Evolutionary conservation across 2,888 invertebrate genomes (phyloP), one percentile per base, ranked within the genome.

Genomic region (Acholoe squamosa): DNA sequence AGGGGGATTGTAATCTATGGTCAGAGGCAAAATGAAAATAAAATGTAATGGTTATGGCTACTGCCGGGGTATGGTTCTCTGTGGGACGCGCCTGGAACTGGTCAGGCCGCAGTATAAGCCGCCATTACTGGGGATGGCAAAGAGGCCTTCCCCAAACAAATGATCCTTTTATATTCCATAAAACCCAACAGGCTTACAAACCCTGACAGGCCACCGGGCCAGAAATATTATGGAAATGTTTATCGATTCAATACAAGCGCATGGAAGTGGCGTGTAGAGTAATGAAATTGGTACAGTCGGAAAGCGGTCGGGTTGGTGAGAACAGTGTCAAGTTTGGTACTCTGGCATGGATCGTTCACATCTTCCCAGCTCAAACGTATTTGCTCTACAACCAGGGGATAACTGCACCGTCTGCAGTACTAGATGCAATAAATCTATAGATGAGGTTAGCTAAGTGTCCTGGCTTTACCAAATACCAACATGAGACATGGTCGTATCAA

Each of bases 51-150:
- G 67, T 67, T 22, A 67, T n/a, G 7, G 67, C 67, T 22, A 67
- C 67, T 67, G n/a, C 7, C n/a, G n/a, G n/a, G n/a, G n/a, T n/a
- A n/a, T n/a, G n/a, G n/a, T n/a, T n/a, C n/a, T 25, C 67, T 25
- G 67, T 25, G 14, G 14, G 16, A 16, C n/a, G n/a, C n/a, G 54
- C 54, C 54, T 54, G 12, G 67, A 67, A 7, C 67, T 16, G 22
- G 22, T 67, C 67, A 67, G n/a, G n/a, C n/a, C n/a, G n/a, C n/a
- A n/a, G n/a, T 67, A n/a, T 67, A 67, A 67, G 67, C 67, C n/a
- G n/a, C 22, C n/a, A 67, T 19, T 67, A n/a, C 67, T 12, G 14
- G 14, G 7, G 67, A 67, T 67, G n/a, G 67, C 14, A 67, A 67
- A 7, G 16, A 19, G 67, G 14, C 67, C 67, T 19, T 19, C 54